phyloP scores from a whole-genome alignment of 2,113 vertebrate genomes.

The Pelmatolapia mariae region DNA sequence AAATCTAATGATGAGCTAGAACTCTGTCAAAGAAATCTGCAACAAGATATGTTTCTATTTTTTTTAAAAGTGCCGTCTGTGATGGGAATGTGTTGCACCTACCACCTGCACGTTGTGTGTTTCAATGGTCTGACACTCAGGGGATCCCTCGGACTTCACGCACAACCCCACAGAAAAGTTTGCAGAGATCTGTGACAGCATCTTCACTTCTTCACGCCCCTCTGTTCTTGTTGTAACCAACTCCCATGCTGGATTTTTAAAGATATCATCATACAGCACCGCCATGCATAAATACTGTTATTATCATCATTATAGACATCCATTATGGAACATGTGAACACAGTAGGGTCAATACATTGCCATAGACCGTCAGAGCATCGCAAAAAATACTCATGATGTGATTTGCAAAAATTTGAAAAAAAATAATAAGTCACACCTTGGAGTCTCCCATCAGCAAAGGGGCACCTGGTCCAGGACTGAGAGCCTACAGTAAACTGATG shows the following conservation, averaged over 20 bases:
- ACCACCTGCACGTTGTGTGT: slow-evolving; percentile 44
- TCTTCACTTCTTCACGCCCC: neutral
- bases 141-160: neutral
- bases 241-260: slow-evolving; percentile 40
- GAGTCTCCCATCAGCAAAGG: slow-evolving; percentile 71
- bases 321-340: neutral
- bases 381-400: neutral
- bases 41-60: neutral
- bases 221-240: neutral
- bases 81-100: neutral
- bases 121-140: neutral
- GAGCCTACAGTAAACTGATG: slow-evolving; percentile 72
- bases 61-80: neutral
- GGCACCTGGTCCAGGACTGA: slow-evolving; percentile 77
- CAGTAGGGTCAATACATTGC: neutral
- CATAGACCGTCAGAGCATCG: no score
- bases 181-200: slow-evolving; percentile 38
- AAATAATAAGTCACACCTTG: slow-evolving; percentile 65
- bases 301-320: neutral
- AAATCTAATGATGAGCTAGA: neutral
- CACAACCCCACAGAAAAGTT: slow-evolving; percentile 50
- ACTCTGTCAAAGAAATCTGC: neutral
- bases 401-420: neutral
- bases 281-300: neutral
- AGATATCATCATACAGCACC: neutral